These are phyloP conservation scores for Erethizon dorsatum DNA, from an alignment of 2,797 vertebrate genomes.

Conservation along the genomic window DNA sequence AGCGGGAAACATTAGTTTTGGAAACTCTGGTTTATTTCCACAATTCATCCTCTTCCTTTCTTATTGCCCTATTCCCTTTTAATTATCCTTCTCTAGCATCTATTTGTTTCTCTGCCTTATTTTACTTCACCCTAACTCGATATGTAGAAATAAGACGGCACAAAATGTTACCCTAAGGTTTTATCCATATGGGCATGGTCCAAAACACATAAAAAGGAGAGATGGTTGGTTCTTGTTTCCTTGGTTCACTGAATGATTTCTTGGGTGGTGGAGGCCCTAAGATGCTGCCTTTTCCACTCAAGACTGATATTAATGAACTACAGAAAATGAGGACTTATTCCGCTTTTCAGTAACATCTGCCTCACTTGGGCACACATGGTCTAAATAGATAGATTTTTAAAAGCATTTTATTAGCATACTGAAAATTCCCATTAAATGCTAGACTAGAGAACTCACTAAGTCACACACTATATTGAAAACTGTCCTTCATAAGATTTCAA, in stretches of 20 bases:
- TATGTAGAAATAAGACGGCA: neutral
- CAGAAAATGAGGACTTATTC: slow-evolving; percentile 65
- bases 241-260: neutral
- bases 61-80: neutral
- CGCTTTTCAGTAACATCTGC: slow-evolving; percentile 66
- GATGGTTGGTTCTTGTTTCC: neutral
- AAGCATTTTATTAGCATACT: slow-evolving; percentile 81
- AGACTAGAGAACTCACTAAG: slow-evolving; percentile 74
- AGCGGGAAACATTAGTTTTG: slow-evolving; percentile 43
- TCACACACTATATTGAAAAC: slow-evolving; percentile 72
- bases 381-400: slow-evolving; percentile 76
- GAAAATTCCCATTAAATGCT: slow-evolving; percentile 81
- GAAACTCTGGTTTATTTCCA: neutral
- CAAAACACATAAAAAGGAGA: neutral
- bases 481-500: slow-evolving; percentile 72
- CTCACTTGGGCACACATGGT: slow-evolving; percentile 70
- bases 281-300: slow-evolving; percentile 35
- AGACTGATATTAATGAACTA: slow-evolving; percentile 58
- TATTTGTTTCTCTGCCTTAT: slow-evolving; percentile 20
- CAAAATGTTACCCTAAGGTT: neutral
- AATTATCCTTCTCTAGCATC: neutral
- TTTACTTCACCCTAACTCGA: neutral
- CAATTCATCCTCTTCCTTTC: neutral
- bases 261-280: neutral
- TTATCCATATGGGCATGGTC: neutral